Conservation (phyloP, 2,113 vertebrate species). For the Ptyas mucosa region DNA sequence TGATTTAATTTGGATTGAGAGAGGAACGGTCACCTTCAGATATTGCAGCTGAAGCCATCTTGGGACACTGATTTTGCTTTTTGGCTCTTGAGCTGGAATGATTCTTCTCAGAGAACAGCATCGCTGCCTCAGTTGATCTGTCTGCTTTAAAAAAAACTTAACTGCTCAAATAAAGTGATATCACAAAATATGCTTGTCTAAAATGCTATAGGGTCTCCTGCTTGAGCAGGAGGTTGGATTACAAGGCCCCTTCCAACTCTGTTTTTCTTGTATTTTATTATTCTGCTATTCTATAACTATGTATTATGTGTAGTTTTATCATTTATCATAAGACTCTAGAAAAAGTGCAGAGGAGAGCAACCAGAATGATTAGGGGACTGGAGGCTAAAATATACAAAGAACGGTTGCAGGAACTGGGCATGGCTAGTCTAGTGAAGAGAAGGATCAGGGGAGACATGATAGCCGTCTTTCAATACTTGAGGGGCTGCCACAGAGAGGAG, state of each 20-base stretch:
- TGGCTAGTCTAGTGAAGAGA: too few species aligned
- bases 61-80: neutral
- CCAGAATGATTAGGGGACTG: too few species aligned
- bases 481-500: too few species aligned
- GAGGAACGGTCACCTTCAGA: neutral
- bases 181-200: neutral
- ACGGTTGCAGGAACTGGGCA: too few species aligned
- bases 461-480: too few species aligned
- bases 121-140: neutral
- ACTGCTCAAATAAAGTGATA: neutral
- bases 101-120: neutral
- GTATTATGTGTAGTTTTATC: neutral
- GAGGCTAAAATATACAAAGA: too few species aligned
- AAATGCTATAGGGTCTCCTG: neutral
- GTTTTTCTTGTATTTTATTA: neutral
- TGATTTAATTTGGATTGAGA: neutral
- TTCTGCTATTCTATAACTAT: neutral
- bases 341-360: too few species aligned
- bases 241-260: neutral
- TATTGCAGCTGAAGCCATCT: neutral
- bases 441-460: too few species aligned
- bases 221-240: neutral
- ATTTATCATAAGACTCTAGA: too few species aligned
- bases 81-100: neutral
- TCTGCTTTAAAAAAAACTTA: neutral